phyloP scores from a whole-genome alignment of 2,797 vertebrate genomes.

The Macroramphosus scolopax region DNA sequence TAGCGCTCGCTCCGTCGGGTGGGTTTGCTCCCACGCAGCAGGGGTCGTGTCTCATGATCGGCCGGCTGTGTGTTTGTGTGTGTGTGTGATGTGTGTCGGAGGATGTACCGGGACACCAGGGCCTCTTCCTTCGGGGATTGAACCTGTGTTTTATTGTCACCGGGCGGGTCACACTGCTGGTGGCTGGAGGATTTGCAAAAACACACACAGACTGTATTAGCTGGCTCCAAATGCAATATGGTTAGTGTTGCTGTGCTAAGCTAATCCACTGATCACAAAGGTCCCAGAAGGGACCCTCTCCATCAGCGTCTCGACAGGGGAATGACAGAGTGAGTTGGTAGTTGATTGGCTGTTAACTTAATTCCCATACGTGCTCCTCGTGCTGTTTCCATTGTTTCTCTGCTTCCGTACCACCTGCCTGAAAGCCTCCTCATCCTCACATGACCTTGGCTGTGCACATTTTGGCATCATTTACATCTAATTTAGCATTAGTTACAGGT shows the following conservation, averaged over 20 bases:
- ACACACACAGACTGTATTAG: no score
- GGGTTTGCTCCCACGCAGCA: conserved; percentile 49
- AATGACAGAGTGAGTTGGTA: no score
- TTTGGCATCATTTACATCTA: conserved; percentile 44
- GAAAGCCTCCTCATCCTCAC: conserved; percentile 4
- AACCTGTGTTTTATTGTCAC: conserved; percentile 47
- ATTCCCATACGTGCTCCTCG: no score
- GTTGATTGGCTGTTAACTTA: no score
- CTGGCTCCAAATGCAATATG: no score
- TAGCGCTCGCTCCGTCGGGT: conserved; percentile 31
- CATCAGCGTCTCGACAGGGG: no score
- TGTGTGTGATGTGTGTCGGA: conserved; percentile 17
- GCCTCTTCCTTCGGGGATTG: conserved; percentile 42
- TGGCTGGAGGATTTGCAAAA: no score
- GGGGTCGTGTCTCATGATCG: conserved; percentile 51
- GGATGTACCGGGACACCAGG: conserved; percentile 17
- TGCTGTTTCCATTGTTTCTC: no score
- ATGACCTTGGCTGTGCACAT: conserved; percentile 31
- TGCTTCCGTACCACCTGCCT: conserved; percentile 1
- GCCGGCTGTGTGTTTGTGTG: conserved; percentile 36
- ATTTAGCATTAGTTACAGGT: conserved; percentile 47
- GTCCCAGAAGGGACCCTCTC: no score
- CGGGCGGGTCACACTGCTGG: not conserved
- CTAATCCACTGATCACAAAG: no score
- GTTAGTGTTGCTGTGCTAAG: no score